A percentile compares a stretch with the other conserved stretches of the same genome.
Conservation (phyloP, 1,140 invertebrate genomes). For the Apis dorsata region DNA sequence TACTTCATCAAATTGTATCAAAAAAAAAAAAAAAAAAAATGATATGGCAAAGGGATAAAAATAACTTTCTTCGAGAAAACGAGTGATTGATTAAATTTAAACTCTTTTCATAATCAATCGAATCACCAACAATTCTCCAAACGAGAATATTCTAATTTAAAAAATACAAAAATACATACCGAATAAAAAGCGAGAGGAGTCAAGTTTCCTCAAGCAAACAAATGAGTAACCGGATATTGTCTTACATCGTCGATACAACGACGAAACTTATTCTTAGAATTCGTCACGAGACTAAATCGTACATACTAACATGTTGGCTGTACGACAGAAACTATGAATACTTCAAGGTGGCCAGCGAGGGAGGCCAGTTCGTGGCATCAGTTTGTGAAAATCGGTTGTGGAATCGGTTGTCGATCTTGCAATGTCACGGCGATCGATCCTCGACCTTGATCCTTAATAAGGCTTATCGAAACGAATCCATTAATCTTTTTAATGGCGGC, state of each 20-base stretch:
- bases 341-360: conserved; percentile 61
- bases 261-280: conserved; percentile 62
- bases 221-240: neutral
- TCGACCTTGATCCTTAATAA: conserved; percentile 12
- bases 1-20: neutral
- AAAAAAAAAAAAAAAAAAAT: too few relatives aligned
- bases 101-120: too few relatives aligned
- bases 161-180: neutral
- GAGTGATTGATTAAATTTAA: too few relatives aligned
- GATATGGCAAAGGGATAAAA: too few relatives aligned
- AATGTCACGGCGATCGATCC: conserved; percentile 34
- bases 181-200: neutral
- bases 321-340: conserved; percentile 68
- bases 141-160: too few relatives aligned
- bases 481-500: conserved; percentile 28
- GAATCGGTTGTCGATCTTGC: conserved; percentile 7
- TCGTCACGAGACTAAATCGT: conserved; percentile 50
- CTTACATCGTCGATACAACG: conserved; percentile 18
- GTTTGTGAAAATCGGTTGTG: neutral
- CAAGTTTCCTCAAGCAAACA: neutral
- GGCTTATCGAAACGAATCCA: conserved; percentile 22
- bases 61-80: too few relatives aligned
- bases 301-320: conserved; percentile 58
- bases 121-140: too few relatives aligned
- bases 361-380: neutral